Evolutionary conservation across 1,140 invertebrate species (phyloP).

Genomic region (Batillaria attramentaria): DNA sequence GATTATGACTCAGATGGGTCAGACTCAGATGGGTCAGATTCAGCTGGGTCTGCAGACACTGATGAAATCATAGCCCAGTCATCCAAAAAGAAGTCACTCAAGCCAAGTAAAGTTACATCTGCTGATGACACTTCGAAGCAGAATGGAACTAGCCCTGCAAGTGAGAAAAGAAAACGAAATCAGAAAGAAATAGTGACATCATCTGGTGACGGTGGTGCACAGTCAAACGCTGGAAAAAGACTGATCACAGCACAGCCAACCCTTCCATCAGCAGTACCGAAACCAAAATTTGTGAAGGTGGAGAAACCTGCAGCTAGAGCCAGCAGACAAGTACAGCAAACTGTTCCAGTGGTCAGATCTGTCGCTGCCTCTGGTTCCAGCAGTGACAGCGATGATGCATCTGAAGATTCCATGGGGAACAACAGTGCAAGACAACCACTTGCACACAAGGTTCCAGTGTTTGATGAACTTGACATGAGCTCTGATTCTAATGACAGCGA

Average conservation of each 20-base stretch:
- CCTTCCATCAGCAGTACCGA: neutral
- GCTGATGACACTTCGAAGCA: neutral
- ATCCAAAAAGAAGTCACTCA: neutral
- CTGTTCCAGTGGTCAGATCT: conserved; percentile 8
- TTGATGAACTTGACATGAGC: neutral
- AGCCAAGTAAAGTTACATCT: neutral
- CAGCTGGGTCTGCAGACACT: conserved; percentile 34
- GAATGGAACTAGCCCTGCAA: neutral
- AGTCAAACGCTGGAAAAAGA: neutral
- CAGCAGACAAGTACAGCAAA: neutral
- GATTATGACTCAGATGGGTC: conserved; percentile 5
- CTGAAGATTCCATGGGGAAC: neutral
- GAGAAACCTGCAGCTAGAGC: neutral
- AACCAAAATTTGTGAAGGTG: neutral
- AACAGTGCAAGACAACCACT: neutral
- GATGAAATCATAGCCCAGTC: conserved; percentile 34
- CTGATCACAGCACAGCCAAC: neutral
- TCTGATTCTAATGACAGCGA: neutral
- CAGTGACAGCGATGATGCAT: neutral
- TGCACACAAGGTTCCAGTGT: neutral
- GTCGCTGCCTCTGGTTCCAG: conserved; percentile 25
- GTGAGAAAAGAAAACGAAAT: neutral
- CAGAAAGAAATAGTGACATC: neutral
- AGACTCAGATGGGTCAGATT: conserved; percentile 30
- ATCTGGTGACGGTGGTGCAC: neutral